Evolutionary conservation across 2,888 invertebrate genomes (phyloP), one percentile per base, ranked within the genome.

Genomic region (Rotaria magnacalcarata): DNA sequence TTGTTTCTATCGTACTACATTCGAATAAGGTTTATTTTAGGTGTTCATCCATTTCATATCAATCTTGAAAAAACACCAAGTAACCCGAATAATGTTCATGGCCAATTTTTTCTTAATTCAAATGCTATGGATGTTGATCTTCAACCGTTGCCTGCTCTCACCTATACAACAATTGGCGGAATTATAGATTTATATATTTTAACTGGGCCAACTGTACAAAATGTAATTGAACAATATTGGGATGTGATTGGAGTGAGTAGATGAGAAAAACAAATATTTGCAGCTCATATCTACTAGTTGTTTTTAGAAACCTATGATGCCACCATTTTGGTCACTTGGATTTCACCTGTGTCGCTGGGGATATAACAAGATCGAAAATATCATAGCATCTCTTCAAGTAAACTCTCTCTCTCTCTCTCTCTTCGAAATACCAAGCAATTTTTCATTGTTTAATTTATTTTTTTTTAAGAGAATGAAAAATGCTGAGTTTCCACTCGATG

Each of bases 41-140:
- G 67, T 43, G 84, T 84, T 52, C 52, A 84, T 84, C 84, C 84
- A 54, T 84, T 84, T 54, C 54, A 52, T 54, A 84, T 84, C 21
- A 54, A 84, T 84, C 16, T 84, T 43, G 84, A 84, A 54, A 10
- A 21, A 54, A 52, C 34, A n/a, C 3, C 84, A 27, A 24, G 21
- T 11, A 80, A 80, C 21, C 67, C 16, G 16, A 67, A 27, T 4
- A 24, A 19, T 67, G 67, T 54, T 54, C 54, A 54, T 54, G 84
- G 84, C 52, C 52, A 54, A 19, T 85, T 74, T 47, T 87, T 87
- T 34, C 56, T 84, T 4, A 87, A 90, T 87, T 90, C 90, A 87
- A 90, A 90, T 87, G 90, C 90, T 11, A 90, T 90, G 95, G 95
- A 96, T 90, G 92, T 95, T n/a, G 93, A 94, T 34, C 91, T 95